Percentiles rank a stretch among this genome's conserved stretches.
Evolutionary conservation across 2,888 invertebrate species (phyloP).

Genomic region (Thymelicus acteon): DNA sequence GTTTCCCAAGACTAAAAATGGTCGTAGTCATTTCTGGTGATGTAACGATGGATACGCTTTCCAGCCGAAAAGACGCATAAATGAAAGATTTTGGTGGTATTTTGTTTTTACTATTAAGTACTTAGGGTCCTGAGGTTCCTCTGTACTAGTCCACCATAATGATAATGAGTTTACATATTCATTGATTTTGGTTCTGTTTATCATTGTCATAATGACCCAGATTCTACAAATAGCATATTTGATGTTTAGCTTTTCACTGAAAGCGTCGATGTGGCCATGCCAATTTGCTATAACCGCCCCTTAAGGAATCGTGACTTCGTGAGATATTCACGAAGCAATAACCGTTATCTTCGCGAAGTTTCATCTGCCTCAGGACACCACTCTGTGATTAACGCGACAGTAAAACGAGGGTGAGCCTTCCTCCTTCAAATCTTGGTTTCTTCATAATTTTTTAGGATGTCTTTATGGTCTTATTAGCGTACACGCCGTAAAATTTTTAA

Average conservation of each 20-base stretch:
- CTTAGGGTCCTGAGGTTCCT: too few species aligned
- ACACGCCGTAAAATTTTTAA: background rate
- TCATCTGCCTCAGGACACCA: conserved; percentile 29
- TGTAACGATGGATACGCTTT: too few species aligned
- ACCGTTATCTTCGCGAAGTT: conserved; percentile 47
- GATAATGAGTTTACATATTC: too few species aligned
- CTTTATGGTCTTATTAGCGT: background rate
- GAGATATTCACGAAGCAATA: conserved; percentile 55
- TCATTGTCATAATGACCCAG: too few species aligned
- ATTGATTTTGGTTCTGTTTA: too few species aligned
- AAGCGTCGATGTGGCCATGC: conserved; percentile 6
- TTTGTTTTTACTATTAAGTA: too few species aligned
- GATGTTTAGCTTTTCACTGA: background rate
- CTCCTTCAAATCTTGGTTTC: conserved; percentile 3
- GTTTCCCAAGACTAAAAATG: too few species aligned
- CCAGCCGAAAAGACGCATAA: too few species aligned
- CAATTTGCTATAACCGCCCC: conserved; percentile 36
- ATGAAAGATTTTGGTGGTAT: too few species aligned
- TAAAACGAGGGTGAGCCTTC: conserved; percentile 12
- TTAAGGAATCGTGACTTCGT: conserved; percentile 43
- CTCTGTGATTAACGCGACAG: conserved; percentile 33
- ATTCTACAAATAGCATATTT: too few species aligned
- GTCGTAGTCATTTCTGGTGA: too few species aligned
- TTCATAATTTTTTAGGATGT: conserved; percentile 11
- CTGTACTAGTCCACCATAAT: too few species aligned